A percentile compares a stretch with the other conserved stretches of the same genome.
Evolutionary conservation across 2,113 vertebrate genomes (phyloP).

Genomic region (Chamaetylas fuelleborni): DNA sequence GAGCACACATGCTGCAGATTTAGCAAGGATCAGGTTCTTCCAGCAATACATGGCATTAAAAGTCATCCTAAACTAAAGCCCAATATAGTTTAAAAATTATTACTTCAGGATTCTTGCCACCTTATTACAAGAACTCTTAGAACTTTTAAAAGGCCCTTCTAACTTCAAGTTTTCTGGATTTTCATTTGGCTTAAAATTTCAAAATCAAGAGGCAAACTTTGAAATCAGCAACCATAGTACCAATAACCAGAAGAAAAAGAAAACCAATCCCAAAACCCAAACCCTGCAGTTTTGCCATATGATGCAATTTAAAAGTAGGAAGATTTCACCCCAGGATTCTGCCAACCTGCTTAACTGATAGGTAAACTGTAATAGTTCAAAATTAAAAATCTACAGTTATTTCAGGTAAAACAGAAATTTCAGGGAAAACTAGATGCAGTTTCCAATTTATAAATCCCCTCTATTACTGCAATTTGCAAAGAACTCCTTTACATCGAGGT

Average conservation of each 20-base stretch:
- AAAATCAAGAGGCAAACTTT: neutral
- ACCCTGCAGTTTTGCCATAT: neutral
- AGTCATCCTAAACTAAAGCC: neutral
- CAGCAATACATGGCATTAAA: conserved; percentile 19
- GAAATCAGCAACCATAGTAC: neutral
- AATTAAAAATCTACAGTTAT: neutral
- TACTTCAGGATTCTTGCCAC: neutral
- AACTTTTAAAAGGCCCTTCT: neutral
- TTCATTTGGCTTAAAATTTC: neutral
- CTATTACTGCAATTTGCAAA: neutral
- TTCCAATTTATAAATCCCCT: neutral
- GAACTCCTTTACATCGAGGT: neutral
- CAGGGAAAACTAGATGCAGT: neutral
- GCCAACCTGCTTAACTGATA: neutral
- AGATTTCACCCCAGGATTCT: neutral
- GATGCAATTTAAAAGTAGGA: neutral
- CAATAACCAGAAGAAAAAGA: neutral
- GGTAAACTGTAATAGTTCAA: neutral
- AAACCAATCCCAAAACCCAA: neutral
- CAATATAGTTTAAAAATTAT: neutral
- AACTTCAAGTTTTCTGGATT: neutral
- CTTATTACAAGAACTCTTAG: neutral
- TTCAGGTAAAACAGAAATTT: neutral
- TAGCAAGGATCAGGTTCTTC: neutral
- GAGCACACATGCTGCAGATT: neutral